phyloP scores from a whole-genome alignment of 2,797 vertebrate genomes.

The Champsocephalus gunnari region DNA sequence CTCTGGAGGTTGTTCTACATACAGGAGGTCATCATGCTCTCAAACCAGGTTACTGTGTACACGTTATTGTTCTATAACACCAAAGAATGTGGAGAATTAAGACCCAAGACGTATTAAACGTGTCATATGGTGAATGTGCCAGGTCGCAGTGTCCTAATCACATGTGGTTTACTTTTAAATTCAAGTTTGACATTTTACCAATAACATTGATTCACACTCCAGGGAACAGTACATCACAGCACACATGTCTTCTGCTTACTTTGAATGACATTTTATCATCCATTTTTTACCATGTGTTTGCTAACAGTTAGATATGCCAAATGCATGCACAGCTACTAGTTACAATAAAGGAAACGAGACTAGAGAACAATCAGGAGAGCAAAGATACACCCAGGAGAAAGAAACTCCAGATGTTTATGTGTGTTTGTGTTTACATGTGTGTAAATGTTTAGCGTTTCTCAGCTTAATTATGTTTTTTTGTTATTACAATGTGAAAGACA shows the following conservation, averaged over 20 bases:
- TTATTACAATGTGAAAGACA: slow-evolving; percentile 19
- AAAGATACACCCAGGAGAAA: too few species aligned
- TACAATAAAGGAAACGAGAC: too few species aligned
- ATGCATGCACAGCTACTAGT: neutral
- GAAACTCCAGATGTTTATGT: neutral
- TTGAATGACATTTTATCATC: neutral
- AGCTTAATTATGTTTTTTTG: neutral
- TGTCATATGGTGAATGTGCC: neutral
- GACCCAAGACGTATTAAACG: neutral
- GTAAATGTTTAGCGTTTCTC: neutral
- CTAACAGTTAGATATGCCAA: neutral
- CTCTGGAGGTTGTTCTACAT: slow-evolving; percentile 9
- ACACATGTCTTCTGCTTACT: neutral
- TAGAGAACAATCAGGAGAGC: neutral
- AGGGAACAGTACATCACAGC: neutral
- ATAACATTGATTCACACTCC: neutral
- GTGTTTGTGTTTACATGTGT: neutral
- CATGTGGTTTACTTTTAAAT: neutral
- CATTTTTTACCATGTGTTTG: neutral
- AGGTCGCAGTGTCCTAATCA: neutral
- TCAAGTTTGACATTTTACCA: slow-evolving; percentile 10
- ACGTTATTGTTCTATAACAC: neutral
- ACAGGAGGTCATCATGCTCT: slow-evolving; percentile 19
- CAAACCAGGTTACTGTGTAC: slow-evolving; percentile 3
- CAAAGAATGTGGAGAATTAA: neutral